phyloP scores from a whole-genome alignment of 2,113 vertebrate genomes.

The Globicephala melas region DNA sequence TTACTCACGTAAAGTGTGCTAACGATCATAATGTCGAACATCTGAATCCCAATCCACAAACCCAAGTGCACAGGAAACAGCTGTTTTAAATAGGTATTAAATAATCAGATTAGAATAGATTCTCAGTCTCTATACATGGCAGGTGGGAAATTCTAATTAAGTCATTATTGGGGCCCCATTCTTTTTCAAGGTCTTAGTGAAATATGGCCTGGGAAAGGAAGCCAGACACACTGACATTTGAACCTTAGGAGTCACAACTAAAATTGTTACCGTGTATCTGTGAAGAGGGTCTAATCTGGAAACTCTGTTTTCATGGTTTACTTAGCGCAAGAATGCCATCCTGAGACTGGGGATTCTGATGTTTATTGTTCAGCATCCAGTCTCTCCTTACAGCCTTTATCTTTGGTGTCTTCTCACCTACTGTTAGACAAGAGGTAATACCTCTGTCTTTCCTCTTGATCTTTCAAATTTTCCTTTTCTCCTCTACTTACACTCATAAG shows the following conservation, averaged over 20 bases:
- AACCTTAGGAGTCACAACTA: background rate
- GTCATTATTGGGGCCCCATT: background rate
- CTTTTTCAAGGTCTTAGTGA: background rate
- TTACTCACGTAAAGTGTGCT: background rate
- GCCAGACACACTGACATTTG: background rate
- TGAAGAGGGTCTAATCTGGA: background rate
- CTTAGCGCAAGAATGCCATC: background rate
- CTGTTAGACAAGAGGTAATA: background rate
- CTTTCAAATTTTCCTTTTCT: background rate
- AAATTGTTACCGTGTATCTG: background rate
- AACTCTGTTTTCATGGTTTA: background rate
- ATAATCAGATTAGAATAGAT: background rate
- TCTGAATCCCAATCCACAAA: background rate
- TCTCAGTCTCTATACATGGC: background rate
- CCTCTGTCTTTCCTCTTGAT: background rate
- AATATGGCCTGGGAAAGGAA: background rate
- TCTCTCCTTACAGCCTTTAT: background rate
- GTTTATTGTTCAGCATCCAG: background rate
- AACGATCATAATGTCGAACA: background rate
- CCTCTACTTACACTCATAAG: background rate
- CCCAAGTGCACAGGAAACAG: background rate
- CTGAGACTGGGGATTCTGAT: background rate
- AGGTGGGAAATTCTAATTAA: background rate
- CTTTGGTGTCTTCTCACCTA: background rate
- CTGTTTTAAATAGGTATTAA: background rate